Percentiles rank a stretch among this genome's conserved stretches.
These are phyloP conservation scores for Actinernus sp. DNA, from an alignment of 92 coral and sea anemone species.

Conservation along the genomic window DNA sequence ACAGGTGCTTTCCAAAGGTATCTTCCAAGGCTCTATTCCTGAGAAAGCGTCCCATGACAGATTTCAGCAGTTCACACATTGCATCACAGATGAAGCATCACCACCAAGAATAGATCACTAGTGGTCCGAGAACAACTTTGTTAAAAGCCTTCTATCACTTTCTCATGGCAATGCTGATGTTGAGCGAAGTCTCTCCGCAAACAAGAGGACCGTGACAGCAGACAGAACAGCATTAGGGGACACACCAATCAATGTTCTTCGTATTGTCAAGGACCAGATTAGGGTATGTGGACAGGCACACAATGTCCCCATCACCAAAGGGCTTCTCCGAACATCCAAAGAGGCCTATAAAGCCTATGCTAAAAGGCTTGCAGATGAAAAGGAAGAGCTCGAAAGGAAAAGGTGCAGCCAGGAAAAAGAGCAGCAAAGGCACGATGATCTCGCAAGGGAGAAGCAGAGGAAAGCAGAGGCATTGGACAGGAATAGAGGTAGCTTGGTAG, in stretches of 20 bases:
- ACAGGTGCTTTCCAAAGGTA: too few relatives aligned
- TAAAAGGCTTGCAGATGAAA: slow-evolving; percentile 7
- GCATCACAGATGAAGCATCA: slow-evolving; percentile 27
- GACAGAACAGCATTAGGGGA: slow-evolving; percentile 31
- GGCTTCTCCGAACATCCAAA: slow-evolving; percentile 47
- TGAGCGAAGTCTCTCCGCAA: slow-evolving; percentile 49
- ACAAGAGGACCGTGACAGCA: slow-evolving; percentile 44
- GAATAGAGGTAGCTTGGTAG: slow-evolving; percentile 3
- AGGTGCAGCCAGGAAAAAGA: not conserved
- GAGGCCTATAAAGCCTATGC: slow-evolving; percentile 43
- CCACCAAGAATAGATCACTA: too few relatives aligned
- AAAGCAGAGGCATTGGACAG: slow-evolving; percentile 6
- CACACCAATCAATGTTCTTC: slow-evolving; percentile 38
- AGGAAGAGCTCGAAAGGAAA: slow-evolving; percentile 3
- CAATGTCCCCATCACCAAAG: slow-evolving; percentile 39
- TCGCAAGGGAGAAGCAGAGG: not conserved
- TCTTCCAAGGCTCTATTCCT: too few relatives aligned
- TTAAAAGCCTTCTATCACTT: slow-evolving; percentile 42
- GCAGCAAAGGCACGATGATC: not conserved
- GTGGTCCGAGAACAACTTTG: slow-evolving; percentile 41
- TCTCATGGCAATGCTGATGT: slow-evolving; percentile 51
- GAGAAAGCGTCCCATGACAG: slow-evolving; percentile 33
- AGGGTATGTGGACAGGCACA: slow-evolving; percentile 39
- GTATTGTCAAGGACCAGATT: slow-evolving; percentile 40
- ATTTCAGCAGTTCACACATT: slow-evolving; percentile 36